Evolutionary conservation across 1,140 invertebrate species (phyloP), one percentile per base, ranked within the genome.

Genomic region (Anastrepha ludens): DNA sequence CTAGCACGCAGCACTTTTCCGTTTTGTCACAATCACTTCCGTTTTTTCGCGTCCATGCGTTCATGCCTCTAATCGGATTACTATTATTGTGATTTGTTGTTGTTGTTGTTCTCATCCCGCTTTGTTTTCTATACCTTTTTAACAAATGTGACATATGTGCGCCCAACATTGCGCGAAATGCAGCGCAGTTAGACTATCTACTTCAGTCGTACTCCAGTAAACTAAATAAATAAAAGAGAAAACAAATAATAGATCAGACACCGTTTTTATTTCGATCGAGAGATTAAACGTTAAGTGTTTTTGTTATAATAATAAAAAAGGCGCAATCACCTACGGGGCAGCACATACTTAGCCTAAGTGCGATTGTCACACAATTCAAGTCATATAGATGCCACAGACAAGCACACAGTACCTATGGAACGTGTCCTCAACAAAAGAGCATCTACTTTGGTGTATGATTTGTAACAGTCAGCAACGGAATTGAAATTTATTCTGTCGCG

Each of bases 241-340:
- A 81, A 55, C 74, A 81, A 81, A 81, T 58, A 81, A 41, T n/a
- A 81, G 74, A 81, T 81, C 74, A 81, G 74, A 81, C 74, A 81
- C 74, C 74, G 74, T 81, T 81, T 81, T 81, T 81, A 81, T 81
- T 81, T 6, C 74, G 74, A 81, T 81, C 74, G 74, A 81, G 74
- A 47, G 74, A 81, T 81, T 81, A 81, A 58, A 50, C n/a, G 7
- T 81, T 81, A 81, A 81, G 47, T 81, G 74, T 81, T 81, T 55
- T 81, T 81, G 74, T 81, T 20, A 39, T 67, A 81, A 55, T 55
- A 81, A 81, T 81, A 81, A 81, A 81, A 78, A 55, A 81, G 47
- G 74, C 74, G 50, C 74, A 81, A 81, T 81, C 74, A 55, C 20
- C 50, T 41, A 55, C 74, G 9, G 17, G 0, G 50, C 74, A 78